Percentiles rank a stretch among this genome's conserved stretches.
Evolutionary conservation across 2,113 vertebrate species (phyloP).

Genomic region (Bothrops jararaca): DNA sequence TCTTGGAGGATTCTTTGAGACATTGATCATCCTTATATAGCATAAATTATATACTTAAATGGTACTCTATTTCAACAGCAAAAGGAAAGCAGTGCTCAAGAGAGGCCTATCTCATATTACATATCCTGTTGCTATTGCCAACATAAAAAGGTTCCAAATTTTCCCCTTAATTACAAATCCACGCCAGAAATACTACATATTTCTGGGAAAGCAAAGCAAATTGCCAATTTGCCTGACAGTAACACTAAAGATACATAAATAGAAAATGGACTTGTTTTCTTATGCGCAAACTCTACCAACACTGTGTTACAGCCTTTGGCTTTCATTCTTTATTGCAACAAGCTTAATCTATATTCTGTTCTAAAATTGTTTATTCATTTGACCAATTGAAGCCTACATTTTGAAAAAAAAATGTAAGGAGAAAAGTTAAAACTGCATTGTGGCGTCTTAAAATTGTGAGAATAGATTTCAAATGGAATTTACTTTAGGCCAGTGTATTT

Average conservation of each 20-base stretch:
- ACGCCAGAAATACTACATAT: constrained; percentile 52
- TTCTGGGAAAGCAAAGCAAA: constrained; percentile 67
- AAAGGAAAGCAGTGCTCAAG: constrained; percentile 41
- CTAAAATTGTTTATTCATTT: neutral
- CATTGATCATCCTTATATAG: neutral
- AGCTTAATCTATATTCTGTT: constrained; percentile 5
- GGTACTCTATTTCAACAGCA: constrained; percentile 15
- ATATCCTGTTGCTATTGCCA: constrained; percentile 37
- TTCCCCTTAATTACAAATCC: constrained; percentile 51
- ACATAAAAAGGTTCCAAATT: constrained; percentile 46
- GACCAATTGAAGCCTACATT: neutral
- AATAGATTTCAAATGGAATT: neutral
- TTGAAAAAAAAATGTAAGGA: neutral
- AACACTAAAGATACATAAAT: constrained; percentile 54
- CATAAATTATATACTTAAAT: neutral
- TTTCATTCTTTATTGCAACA: constrained; percentile 14
- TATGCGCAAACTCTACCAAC: constrained; percentile 35
- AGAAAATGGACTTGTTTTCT: constrained; percentile 50
- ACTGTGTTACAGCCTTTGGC: constrained; percentile 11
- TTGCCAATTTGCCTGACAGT: constrained; percentile 56
- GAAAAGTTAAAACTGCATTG: neutral
- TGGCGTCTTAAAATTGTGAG: neutral
- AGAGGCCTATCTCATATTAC: constrained; percentile 44
- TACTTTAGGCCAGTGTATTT: neutral
- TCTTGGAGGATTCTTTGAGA: neutral